Percentiles rank a stretch among this genome's conserved stretches.
Conservation (phyloP, 2,113 vertebrate species). For the Boulengeromyrus knoepffleri region DNA sequence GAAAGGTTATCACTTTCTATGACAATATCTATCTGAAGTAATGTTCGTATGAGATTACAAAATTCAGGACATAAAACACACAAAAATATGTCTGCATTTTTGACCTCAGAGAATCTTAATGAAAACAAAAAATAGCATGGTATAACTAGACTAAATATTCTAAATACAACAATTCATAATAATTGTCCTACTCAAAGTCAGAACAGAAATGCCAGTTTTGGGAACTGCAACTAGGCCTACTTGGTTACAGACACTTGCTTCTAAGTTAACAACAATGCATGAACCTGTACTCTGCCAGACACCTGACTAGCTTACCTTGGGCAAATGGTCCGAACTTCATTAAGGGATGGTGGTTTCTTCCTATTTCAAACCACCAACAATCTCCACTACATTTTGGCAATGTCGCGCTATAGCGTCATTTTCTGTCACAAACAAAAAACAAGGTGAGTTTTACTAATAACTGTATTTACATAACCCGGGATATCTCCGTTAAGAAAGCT, state of each 20-base stretch:
- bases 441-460: neutral
- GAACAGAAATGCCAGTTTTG: neutral
- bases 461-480: no score
- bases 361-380: constrained; percentile 43
- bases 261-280: neutral
- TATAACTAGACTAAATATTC: neutral
- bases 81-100: neutral
- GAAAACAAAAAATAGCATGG: neutral
- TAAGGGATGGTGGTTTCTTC: constrained; percentile 32
- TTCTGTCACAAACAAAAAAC: constrained; percentile 8
- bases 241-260: neutral
- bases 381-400: constrained; percentile 1
- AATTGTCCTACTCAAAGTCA: neutral
- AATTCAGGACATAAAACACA: neutral
- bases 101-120: neutral
- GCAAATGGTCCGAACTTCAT: constrained; percentile 30
- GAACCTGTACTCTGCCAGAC: neutral
- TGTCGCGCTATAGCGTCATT: constrained; percentile 5
- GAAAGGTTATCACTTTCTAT: neutral
- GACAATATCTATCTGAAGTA: neutral
- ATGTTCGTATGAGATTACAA: neutral
- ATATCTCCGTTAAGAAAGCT: neutral
- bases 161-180: neutral
- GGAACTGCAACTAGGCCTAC: neutral
- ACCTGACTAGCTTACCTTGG: constrained; percentile 36